Percentiles rank a stretch among this genome's conserved stretches.
Evolutionary conservation across 2,888 invertebrate species (phyloP).

Genomic region (Lepidochrysops patricia): DNA sequence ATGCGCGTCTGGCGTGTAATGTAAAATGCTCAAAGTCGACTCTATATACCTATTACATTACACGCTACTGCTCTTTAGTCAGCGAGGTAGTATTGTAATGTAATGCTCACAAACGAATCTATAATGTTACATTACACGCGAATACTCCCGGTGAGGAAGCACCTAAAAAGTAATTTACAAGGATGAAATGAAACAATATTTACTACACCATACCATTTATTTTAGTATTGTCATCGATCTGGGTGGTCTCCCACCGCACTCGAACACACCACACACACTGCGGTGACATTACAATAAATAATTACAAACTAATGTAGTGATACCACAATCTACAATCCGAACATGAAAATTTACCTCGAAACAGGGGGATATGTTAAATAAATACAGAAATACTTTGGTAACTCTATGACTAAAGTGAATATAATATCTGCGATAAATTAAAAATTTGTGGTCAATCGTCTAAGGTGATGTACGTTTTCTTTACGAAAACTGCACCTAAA

Average conservation of each 20-base stretch:
- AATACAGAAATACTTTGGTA: slow-evolving; percentile 59
- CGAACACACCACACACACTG: slow-evolving; percentile 17
- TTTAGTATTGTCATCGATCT: slow-evolving; percentile 62
- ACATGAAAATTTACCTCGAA: background rate
- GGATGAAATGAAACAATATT: slow-evolving; percentile 16
- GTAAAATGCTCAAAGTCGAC: too few relatives aligned
- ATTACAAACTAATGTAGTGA: slow-evolving; percentile 16
- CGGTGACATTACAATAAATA: slow-evolving; percentile 15
- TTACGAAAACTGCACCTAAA: slow-evolving; percentile 9
- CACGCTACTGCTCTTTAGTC: too few relatives aligned
- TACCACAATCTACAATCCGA: background rate
- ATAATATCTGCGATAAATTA: slow-evolving; percentile 21
- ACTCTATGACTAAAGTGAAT: slow-evolving; percentile 36
- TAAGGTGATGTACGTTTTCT: background rate
- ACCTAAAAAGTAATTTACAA: too few relatives aligned
- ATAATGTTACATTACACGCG: too few relatives aligned
- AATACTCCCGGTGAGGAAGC: too few relatives aligned
- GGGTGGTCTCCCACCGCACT: slow-evolving; percentile 24
- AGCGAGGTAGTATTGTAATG: too few relatives aligned
- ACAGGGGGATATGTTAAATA: slow-evolving; percentile 6
- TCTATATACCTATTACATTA: too few relatives aligned
- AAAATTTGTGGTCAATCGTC: slow-evolving; percentile 9
- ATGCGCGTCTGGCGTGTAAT: too few relatives aligned
- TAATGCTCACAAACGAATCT: too few relatives aligned
- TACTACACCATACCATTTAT: slow-evolving; percentile 64